These are phyloP conservation scores for Eurois occulta DNA, from an alignment of 2,888 invertebrate genomes.

Conservation along the genomic window DNA sequence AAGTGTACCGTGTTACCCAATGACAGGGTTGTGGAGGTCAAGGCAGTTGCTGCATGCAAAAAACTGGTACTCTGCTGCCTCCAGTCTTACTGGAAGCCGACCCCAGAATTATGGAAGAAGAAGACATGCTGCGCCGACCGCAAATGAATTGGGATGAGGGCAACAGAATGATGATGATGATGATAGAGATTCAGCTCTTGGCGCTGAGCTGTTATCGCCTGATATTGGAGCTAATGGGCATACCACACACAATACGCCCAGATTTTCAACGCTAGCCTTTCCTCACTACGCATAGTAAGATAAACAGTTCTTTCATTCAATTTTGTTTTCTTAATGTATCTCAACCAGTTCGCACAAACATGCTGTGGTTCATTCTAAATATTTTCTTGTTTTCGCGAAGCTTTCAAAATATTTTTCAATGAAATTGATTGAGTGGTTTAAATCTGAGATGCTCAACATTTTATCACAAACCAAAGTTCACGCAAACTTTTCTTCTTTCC, in stretches of 20 bases:
- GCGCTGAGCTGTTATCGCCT: neutral
- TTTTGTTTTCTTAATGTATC: constrained; percentile 20
- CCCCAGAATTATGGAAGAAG: too few species aligned
- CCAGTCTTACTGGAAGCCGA: too few species aligned
- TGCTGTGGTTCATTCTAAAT: constrained; percentile 34
- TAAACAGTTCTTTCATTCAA: constrained; percentile 36
- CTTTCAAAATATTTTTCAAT: constrained; percentile 54
- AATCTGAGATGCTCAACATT: constrained; percentile 35
- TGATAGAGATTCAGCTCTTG: too few species aligned
- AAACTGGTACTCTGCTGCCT: neutral
- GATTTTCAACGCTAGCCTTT: constrained; percentile 13
- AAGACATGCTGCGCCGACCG: too few species aligned
- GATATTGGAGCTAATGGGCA: neutral
- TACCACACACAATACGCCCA: neutral
- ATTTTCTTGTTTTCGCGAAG: constrained; percentile 40
- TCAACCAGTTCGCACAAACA: constrained; percentile 16
- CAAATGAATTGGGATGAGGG: too few species aligned
- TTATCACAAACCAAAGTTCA: neutral
- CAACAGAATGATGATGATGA: too few species aligned
- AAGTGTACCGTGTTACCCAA: neutral
- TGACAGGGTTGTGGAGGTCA: neutral
- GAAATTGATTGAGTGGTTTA: constrained; percentile 42
- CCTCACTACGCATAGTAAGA: constrained; percentile 16
- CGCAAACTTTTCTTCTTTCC: neutral
- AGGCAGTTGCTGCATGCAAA: neutral